Base-by-base conservation (phyloP, 37 sponge, comb jelly and placozoan genomes). In the Geodia barretti region DNA sequence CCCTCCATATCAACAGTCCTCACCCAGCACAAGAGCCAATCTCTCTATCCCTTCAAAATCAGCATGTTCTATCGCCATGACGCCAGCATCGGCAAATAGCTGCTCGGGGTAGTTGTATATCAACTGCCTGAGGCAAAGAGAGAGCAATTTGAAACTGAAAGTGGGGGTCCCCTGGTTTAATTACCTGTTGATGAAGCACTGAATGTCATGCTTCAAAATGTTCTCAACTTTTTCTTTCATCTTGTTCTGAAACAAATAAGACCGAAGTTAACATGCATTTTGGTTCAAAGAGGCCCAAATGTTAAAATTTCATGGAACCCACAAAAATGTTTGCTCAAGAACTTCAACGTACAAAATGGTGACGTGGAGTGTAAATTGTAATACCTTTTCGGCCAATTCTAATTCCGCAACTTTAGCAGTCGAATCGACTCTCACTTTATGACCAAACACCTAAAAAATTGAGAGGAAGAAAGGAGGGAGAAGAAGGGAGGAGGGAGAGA, bases 91-190 rank as follows among this genome's bases (percentile, higher is more conserved):
- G 37, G 96, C 93, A 83, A 98, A 98, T 91, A 98, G 89, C 93
- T 98, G 99, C 79, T 98, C 99, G 0, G 99, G 99, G 73, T 98
- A 98, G 74, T 98, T 96, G 81, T 98, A 98, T 76, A 98, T 98
- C 68, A 98, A 87, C 81, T 98, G 99, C 77, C 96, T 91, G 67
- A 38, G 67, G 19, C 29, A 23, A 36, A 62, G 36, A 11, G 77
- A 63, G 77, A 25, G n/a, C 8, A n/a, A n/a, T n/a, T n/a, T 59
- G 60, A 14, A 59, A 14, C 60, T 59, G 60, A 21, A 59, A 14
- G 60, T 59, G 60, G 19, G 20, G 14, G 20, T 14, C 60, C 14
- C 19, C 60, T 20, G 60, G 60, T 59, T 59, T 21, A 59, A 47
- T 4, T 60, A 83, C 92, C 96, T 89, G 84, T 98, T 98, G 61